Base-by-base conservation (phyloP, 2,888 invertebrate species). In the Ethmia dodecea region DNA sequence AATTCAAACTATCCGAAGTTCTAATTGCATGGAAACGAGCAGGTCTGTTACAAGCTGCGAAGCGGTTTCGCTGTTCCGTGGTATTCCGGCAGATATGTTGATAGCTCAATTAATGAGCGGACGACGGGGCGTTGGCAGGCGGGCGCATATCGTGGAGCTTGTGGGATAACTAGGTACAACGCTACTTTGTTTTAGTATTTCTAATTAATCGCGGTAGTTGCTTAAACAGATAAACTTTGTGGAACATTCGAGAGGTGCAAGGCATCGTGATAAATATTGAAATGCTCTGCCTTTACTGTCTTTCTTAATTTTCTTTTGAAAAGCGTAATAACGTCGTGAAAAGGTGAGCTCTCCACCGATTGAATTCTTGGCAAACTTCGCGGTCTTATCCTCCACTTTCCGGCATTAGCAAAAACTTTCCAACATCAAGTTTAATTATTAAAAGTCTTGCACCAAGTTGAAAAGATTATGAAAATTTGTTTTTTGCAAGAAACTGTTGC, bases 311-410 rank as follows among this genome's bases (percentile, higher is more conserved):
- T n/a, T n/a, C n/a, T n/a, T n/a, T n/a, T n/a, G n/a, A n/a, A n/a
- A n/a, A n/a, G n/a, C n/a, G n/a, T n/a, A n/a, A n/a, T n/a, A n/a
- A n/a, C n/a, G n/a, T n/a, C n/a, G n/a, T n/a, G n/a, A n/a, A n/a
- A n/a, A n/a, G n/a, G n/a, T n/a, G 54, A 51, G 46, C 52, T 42
- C 41, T 37, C 47, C 45, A 49, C 38, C 55, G 59, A 73, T 74
- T 77, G 71, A 75, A 71, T 70, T 70, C 72, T 68, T 71, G 65
- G 67, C 71, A 74, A 73, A 74, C 49, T 55, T 51, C 48, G 43
- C 52, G 41, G 42, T 43, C 41, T 47, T 44, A 37, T 44, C 38
- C 12, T 12, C 8, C 26, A 11, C 12, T 24, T n/a, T 9, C 24
- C 10, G 10, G 10, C 35, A 10, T 26, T 26, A 12, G 1, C 12